Evolutionary conservation across 2,113 vertebrate species (phyloP), one percentile per base, ranked within the genome.

Genomic region (Entelurus aequoreus): DNA sequence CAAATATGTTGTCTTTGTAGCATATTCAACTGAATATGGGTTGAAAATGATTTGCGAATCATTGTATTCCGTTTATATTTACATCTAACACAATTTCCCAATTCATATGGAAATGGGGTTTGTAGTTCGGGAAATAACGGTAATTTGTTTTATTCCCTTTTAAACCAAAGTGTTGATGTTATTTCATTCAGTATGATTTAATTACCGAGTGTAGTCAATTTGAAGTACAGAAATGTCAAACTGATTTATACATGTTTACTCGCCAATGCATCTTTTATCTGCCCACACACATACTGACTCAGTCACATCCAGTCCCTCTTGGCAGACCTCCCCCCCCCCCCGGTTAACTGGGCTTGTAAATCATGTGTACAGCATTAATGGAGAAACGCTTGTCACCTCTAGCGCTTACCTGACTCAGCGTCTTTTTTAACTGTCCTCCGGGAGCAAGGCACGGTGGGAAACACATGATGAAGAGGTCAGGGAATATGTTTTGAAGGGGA

Each of bases 361-460:
- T 60, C 58, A 48, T 48, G 44, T 36, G 58, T 36, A 49, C 46
- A 35, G 35, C 46, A n/a, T 49, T 21, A 60, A 48, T 60, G 46
- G 58, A 48, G 46, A 35, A 60, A 60, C 28, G 15, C 28, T 60
- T 36, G 46, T 60, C 58, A 60, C 44, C 28, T 8, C 46, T 21
- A 46, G 47, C 58, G 7, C 46, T 48, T 13, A 48, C 58, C 58
- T 60, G 44, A 60, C 13, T 60, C 58, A 60, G 58, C 46, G 28
- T 37, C 28, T 48, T 48, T 28, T 60, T 48, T 36, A 14, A 47
- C 13, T 48, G 58, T 60, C 58, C 58, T 48, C 58, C 21, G 15
- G 58, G 58, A 44, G 46, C 28, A 8, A 46, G 16, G 58, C 58
- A 48, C 13, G 8, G 14, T 14, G 58, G 46, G 21, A 46, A 19